Percentiles rank a stretch among this genome's conserved stretches.
phyloP scores from a whole-genome alignment of 92 coral and sea anemone species.

The Porites lobata region DNA sequence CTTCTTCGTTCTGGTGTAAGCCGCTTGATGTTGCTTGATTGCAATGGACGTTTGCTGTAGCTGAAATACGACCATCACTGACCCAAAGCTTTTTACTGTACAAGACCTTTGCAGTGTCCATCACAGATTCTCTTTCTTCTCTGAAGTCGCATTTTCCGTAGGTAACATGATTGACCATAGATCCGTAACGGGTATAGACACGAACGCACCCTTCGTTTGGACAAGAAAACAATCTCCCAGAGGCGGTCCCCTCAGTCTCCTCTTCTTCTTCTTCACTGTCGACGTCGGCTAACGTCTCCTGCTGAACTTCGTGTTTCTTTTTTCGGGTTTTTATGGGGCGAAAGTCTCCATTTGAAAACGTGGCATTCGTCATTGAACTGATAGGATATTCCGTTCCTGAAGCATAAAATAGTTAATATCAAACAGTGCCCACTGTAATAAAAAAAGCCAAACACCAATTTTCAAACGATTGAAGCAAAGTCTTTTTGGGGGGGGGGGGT shows the following conservation, averaged over 20 bases:
- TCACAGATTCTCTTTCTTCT: conserved; percentile 43
- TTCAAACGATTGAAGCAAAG: too few species aligned
- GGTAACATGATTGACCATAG: conserved; percentile 50
- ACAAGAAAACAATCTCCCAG: conserved; percentile 27
- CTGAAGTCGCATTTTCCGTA: conserved; percentile 35
- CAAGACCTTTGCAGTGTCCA: conserved; percentile 33
- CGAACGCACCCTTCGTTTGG: conserved; percentile 38
- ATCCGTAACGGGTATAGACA: conserved; percentile 32
- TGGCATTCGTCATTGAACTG: neutral
- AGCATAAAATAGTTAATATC: neutral
- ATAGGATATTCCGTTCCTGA: neutral
- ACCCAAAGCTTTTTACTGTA: conserved; percentile 32
- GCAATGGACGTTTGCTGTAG: neutral
- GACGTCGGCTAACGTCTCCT: neutral
- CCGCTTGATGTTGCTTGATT: neutral
- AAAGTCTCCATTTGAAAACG: conserved; percentile 19
- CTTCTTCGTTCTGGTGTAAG: conserved; percentile 22
- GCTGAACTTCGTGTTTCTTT: neutral
- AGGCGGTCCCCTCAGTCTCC: neutral
- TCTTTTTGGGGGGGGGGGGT: too few species aligned
- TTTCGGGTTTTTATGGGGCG: conserved; percentile 28
- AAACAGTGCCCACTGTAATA: too few species aligned
- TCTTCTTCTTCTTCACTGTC: neutral
- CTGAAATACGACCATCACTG: neutral
- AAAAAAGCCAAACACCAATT: too few species aligned